Base-by-base conservation (phyloP, 2,888 invertebrate genomes). In the Diogma glabrata region DNA sequence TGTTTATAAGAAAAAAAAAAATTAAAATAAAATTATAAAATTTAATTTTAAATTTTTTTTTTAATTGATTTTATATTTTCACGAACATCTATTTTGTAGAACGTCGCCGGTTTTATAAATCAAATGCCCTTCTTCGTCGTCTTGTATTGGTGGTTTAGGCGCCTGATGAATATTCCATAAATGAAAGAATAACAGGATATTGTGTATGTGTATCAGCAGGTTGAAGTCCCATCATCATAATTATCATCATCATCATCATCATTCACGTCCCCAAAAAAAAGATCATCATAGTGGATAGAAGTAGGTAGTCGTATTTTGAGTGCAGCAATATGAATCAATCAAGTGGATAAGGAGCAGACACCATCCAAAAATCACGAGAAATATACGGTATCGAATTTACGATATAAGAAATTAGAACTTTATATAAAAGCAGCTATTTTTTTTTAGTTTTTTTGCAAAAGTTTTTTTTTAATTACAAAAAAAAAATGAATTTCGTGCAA, bases 61-160 rank as follows among this genome's bases (percentile, higher is more conserved):
- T n/a, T n/a, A n/a, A n/a, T n/a, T n/a, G n/a, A n/a, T n/a, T n/a
- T n/a, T n/a, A n/a, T n/a, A n/a, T 83, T 84, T 84, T 85, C 87
- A 90, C 90, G 89, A 89, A 90, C 96, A 97, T 93, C 95, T 86
- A 82, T 91, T 89, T 84, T 92, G 91, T 77, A 99, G 90, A 78
- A 92, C 82, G 82, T 97, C 96, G 78, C 96, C 97, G 77, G 85
- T 84, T 79, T 88, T 88, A 87, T 97, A 99, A 76, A 99, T 87
- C 79, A 99, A 92, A 78, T 99, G 97, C 76, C 99, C 99, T 77
- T 99, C 97, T 78, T 89, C 89, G 81, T 99, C 97, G 81, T 99
- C 95, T 83, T 93, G 91, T 76, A 96, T 87, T 75, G 90, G 87
- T 74, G 92, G 89, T 65, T 70, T 66, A 65, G 67, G 67, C 65